Base-by-base conservation (phyloP, 2,113 vertebrate species). In the Macrotis lagotis region DNA sequence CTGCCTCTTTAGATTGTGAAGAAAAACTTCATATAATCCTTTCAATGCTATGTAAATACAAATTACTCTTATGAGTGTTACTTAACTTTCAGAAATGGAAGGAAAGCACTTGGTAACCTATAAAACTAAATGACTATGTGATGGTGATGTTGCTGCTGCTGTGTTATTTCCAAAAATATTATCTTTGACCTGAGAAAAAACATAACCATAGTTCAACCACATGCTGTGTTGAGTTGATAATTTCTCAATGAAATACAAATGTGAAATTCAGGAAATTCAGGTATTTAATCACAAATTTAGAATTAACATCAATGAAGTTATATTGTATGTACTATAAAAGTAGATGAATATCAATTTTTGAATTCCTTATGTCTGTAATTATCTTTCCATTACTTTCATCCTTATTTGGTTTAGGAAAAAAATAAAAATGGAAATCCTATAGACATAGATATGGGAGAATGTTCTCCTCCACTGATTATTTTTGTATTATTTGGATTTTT, bases 361-460 rank as follows among this genome's bases (percentile, higher is more conserved):
- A 89, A 44, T 93, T 98, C 88, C 47, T 95, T 97, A 93, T 90
- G 94, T 97, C 91, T 51, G 48, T 96, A 93, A 93, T 92, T 11
- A 55, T 93, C 31, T 95, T 94, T 90, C 7, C 91, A 37, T 91
- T 96, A 90, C 31, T 25, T 93, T 52, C 92, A 89, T 91, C 88
- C 2, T 37, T 93, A 95, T 90, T 97, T 95, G 89, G 93, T 94
- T 92, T 66, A 93, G 44, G 48, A 92, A 92, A 94, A 14, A 51
- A 91, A 93, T 8, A 89, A 96, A 96, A 92, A 92, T 91, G 26
- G 51, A 49, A 93, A 83, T 11, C 37, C 4, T 97, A 37, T 51
- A 28, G 0, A 50, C 93, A 6, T 93, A 88, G 88, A 66, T 16
- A 92, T 88, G 94, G 37, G 74, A 88, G 48, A 94, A 94, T 92